Base-by-base conservation (phyloP, 92 coral and sea anemone genomes). In the Porites lobata region DNA sequence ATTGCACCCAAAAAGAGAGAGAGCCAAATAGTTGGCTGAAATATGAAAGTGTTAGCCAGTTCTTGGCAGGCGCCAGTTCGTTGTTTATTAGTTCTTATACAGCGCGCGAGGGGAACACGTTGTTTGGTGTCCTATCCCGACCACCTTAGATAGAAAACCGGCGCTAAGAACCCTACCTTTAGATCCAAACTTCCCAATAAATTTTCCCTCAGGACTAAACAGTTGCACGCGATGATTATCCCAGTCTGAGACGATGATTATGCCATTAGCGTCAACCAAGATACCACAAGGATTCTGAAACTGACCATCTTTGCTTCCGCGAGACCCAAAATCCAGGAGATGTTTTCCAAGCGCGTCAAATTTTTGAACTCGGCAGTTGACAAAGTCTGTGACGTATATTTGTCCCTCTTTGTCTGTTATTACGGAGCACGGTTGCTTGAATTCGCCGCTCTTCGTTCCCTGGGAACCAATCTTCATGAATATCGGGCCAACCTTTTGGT, bases 221-320 rank as follows among this genome's bases (percentile, higher is more conserved):
- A 97, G 84, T 83, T 97, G 98, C 18, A 97, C 86, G 43, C 99
- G 90, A 66, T 96, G 94, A 64, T 97, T 97, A 73, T 92, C 94
- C 96, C 98, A 94, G 76, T 96, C 99, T 32, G 95, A 93, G 17
- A 96, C 99, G n/a, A 92, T 90, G 21, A 96, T 93, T 58, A 94
- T 84, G 14, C 99, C 98, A 72, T 93, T 92, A 15, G 85, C 82
- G 50, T 94, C 98, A 80, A 95, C 89, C 58, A 93, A 89, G 52
- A 96, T 89, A 8, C 99, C 99, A 56, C 96, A 95, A 20, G 99
- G 99, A 71, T 94, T 96, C 81, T 93, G 94, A 21, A 96, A 96
- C 93, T 92, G 99, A 52, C 99, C 99, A 64, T 91, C 94, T 63
- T 89, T 92, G 54, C 88, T 88, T 14, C 99, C 99, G 24, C 94